Evolutionary conservation across 1,140 invertebrate genomes (phyloP).

Genomic region (Yoshiicerus persimilis): DNA sequence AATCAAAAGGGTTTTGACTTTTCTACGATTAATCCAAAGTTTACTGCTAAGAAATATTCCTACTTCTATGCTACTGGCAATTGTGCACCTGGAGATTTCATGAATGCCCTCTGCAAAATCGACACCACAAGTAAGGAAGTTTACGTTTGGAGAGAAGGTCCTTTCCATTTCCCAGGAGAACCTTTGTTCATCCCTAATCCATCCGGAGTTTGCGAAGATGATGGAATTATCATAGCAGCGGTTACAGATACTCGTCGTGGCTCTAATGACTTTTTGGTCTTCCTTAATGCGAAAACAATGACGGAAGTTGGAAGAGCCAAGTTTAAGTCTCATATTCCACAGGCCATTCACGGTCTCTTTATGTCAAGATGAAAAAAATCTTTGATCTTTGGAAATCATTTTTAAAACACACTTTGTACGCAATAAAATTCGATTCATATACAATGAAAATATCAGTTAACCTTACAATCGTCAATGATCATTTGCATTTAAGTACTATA

Average conservation of each 20-base stretch:
- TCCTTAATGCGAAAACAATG: constrained; percentile 33
- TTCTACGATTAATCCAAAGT: constrained; percentile 33
- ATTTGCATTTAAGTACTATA: too few species aligned
- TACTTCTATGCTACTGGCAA: constrained; percentile 33
- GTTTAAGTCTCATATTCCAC: constrained; percentile 28
- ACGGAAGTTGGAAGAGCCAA: constrained; percentile 25
- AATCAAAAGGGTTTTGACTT: background rate
- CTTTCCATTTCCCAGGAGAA: constrained; percentile 26
- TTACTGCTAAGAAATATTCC: constrained; percentile 26
- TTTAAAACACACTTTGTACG: too few species aligned
- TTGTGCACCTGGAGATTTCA: background rate
- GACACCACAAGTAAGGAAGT: background rate
- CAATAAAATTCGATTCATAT: too few species aligned
- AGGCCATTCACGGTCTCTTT: constrained; percentile 30
- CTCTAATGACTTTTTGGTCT: constrained; percentile 1
- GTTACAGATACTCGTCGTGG: background rate
- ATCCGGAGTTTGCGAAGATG: constrained; percentile 17
- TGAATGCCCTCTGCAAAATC: constrained; percentile 35
- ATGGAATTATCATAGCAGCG: constrained; percentile 20
- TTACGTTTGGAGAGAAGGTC: constrained; percentile 5
- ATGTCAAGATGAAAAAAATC: background rate
- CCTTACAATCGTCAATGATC: too few species aligned
- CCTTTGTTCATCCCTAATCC: constrained; percentile 34
- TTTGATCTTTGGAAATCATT: too few species aligned
- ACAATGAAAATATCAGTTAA: too few species aligned